phyloP scores from a whole-genome alignment of 2,113 vertebrate genomes.

The Muntiacus reevesi region DNA sequence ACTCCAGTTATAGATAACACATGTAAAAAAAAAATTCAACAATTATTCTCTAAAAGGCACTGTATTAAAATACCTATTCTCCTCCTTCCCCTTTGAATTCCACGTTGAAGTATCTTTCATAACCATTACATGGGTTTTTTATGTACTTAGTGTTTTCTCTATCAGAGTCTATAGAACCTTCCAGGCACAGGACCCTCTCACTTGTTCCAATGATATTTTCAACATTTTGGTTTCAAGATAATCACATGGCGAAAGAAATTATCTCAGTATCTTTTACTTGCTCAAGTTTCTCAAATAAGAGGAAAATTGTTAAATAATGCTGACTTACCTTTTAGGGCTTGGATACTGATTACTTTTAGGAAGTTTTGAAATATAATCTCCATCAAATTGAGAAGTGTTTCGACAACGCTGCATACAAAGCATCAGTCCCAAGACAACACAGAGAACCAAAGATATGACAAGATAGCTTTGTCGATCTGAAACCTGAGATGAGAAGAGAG shows the following conservation, averaged over 20 bases:
- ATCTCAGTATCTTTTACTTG: not conserved
- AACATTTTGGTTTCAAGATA: constrained; percentile 20
- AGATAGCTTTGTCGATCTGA: constrained; percentile 95
- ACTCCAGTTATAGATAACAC: not conserved
- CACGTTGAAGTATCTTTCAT: not conserved
- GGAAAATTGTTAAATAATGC: not conserved
- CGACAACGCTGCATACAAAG: constrained; percentile 93
- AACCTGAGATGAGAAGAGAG: constrained; percentile 76
- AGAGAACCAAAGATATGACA: constrained; percentile 91
- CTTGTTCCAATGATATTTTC: not conserved
- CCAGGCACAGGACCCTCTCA: not conserved
- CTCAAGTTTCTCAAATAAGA: not conserved
- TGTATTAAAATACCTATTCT: not conserved
- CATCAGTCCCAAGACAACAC: constrained; percentile 89
- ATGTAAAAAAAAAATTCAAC: not conserved
- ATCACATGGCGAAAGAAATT: not conserved
- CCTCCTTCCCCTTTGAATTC: not conserved
- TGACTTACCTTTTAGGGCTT: constrained; percentile 93
- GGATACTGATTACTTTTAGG: constrained; percentile 95
- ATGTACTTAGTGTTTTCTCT: not conserved
- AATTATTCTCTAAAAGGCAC: not conserved
- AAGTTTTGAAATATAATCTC: constrained; percentile 79
- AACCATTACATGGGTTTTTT: not conserved
- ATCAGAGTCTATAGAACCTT: not conserved
- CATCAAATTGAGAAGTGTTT: constrained; percentile 79